Evolutionary conservation across 1,140 invertebrate species (phyloP).

Genomic region (Cecropterus lyciades): DNA sequence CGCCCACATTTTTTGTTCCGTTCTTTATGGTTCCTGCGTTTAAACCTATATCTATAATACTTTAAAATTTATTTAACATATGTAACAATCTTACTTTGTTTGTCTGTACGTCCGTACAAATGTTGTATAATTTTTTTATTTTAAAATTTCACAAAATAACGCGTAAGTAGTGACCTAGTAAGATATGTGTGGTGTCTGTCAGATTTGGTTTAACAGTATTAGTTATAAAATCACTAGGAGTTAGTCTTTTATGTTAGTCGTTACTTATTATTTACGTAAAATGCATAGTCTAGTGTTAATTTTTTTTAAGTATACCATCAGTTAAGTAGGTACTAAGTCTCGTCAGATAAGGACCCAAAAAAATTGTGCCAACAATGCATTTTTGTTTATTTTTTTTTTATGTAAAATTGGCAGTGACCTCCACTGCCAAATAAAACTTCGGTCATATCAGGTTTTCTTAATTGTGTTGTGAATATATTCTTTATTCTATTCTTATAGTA

Average conservation of each 20-base stretch:
- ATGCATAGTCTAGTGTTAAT: conserved; percentile 59
- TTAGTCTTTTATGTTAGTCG: conserved; percentile 77
- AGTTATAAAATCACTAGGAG: conserved; percentile 73
- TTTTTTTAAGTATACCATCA: conserved; percentile 68
- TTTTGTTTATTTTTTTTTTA: conserved; percentile 21
- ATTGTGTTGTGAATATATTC: no score
- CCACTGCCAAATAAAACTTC: conserved; percentile 19
- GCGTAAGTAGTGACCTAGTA: conserved; percentile 40
- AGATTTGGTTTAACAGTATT: conserved; percentile 72
- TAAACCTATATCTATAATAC: no score
- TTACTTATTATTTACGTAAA: conserved; percentile 75
- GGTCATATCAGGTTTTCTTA: no score
- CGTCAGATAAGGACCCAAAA: conserved; percentile 31
- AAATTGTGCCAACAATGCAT: conserved; percentile 18
- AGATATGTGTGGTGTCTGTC: conserved; percentile 60
- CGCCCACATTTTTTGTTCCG: no score
- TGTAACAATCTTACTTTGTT: no score
- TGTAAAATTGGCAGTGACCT: conserved; percentile 41
- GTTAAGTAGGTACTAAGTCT: conserved; percentile 54
- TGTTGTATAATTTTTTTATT: conserved; percentile 34
- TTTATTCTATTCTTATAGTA: no score
- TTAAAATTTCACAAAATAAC: conserved; percentile 6
- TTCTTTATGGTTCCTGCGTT: no score
- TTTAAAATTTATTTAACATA: no score
- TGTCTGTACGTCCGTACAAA: no score